Conservation (phyloP, 2,113 vertebrate genomes). For the Pyxicephalus adspersus region DNA sequence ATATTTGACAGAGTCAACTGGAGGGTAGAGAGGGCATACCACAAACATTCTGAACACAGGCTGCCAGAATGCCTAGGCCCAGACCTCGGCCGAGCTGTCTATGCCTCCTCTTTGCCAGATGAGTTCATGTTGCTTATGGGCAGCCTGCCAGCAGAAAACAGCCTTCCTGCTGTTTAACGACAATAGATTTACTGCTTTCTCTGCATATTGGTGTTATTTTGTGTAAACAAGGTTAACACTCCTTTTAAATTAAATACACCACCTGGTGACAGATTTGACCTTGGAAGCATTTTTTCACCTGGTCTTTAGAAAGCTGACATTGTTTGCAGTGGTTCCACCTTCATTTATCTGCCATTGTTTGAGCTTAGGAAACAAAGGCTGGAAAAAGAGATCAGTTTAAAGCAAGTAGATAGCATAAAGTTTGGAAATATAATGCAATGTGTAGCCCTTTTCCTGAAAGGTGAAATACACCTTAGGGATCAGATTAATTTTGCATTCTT, state of each 20-base stretch:
- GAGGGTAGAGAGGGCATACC: slow-evolving; percentile 71
- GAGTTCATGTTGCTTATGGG: slow-evolving; percentile 71
- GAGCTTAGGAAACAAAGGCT: slow-evolving; percentile 17
- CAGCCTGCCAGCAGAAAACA: slow-evolving; percentile 80
- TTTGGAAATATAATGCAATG: slow-evolving; percentile 3
- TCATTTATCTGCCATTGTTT: slow-evolving; percentile 26
- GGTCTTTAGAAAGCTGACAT: slow-evolving; percentile 37
- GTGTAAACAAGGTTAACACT: slow-evolving; percentile 96
- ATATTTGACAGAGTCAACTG: slow-evolving; percentile 81
- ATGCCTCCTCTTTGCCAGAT: slow-evolving; percentile 69
- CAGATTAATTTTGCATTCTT: too few relatives aligned
- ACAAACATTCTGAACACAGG: slow-evolving; percentile 65
- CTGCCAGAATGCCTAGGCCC: slow-evolving; percentile 62
- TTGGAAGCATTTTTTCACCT: slow-evolving; percentile 74
- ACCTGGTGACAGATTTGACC: slow-evolving; percentile 88
- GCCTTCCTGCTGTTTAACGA: slow-evolving; percentile 91
- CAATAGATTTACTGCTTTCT: slow-evolving; percentile 89
- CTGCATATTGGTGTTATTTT: slow-evolving; percentile 88
- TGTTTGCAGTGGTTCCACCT: slow-evolving; percentile 40
- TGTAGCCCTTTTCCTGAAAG: not conserved
- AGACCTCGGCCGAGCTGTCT: slow-evolving; percentile 47
- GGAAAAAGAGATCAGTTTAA: not conserved
- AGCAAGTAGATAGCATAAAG: not conserved
- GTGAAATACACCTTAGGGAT: too few relatives aligned
- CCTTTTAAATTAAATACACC: slow-evolving; percentile 91